Evolutionary conservation across 1,140 invertebrate genomes (phyloP).

Genomic region (Mya arenaria): DNA sequence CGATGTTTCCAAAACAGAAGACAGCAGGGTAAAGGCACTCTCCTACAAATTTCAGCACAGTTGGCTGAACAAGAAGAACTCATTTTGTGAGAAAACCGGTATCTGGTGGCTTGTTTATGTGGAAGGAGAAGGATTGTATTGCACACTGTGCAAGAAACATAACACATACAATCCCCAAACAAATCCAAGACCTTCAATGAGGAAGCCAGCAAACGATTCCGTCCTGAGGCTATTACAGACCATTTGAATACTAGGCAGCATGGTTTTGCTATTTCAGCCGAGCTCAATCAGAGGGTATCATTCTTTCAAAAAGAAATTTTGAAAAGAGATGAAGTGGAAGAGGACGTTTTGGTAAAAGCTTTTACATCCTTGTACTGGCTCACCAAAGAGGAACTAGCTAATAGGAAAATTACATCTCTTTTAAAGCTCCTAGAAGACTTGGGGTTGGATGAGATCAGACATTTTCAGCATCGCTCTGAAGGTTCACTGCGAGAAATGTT

Average conservation of each 20-base stretch:
- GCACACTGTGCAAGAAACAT: constrained; percentile 6
- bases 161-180: not conserved
- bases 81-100: not conserved
- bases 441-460: not conserved
- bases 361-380: constrained; percentile 10
- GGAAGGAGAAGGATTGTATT: constrained; percentile 9
- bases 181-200: constrained; percentile 7
- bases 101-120: constrained; percentile 9
- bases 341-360: not conserved
- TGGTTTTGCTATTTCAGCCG: not conserved
- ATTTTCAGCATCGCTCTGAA: not conserved
- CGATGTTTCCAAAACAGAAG: too few relatives aligned
- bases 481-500: constrained; percentile 11
- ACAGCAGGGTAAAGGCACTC: too few relatives aligned
- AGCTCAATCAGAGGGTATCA: not conserved
- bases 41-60: too few relatives aligned
- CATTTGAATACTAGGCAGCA: not conserved
- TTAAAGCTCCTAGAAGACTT: not conserved
- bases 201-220: not conserved
- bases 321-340: too few relatives aligned
- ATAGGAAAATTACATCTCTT: not conserved
- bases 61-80: not conserved
- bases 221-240: not conserved
- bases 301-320: constrained; percentile 15
- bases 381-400: constrained; percentile 1